A percentile compares a stretch with the other conserved stretches of the same genome.
Evolutionary conservation across 1,140 invertebrate species (phyloP).

Genomic region (Lethrus apterus): DNA sequence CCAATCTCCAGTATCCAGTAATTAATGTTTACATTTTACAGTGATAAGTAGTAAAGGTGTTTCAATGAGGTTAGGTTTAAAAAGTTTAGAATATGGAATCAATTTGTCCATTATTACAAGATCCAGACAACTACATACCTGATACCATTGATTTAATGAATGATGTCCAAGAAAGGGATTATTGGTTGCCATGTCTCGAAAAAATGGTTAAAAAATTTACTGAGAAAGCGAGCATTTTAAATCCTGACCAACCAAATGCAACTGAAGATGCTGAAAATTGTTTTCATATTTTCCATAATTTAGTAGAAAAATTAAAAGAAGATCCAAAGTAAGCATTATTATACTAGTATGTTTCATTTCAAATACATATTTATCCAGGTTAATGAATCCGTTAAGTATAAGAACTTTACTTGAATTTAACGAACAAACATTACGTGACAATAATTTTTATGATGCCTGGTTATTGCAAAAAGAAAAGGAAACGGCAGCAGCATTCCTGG

Average conservation of each 20-base stretch:
- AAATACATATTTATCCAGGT: conserved; percentile 34
- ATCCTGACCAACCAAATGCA: conserved; percentile 72
- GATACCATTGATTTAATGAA: conserved; percentile 83
- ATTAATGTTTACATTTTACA: no score
- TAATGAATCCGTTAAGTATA: conserved; percentile 78
- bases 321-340: conserved; percentile 68
- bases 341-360: conserved; percentile 10
- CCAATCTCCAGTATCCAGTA: no score
- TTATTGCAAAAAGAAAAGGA: conserved; percentile 59
- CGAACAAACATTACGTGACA: conserved; percentile 82
- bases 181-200: conserved; percentile 90
- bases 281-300: conserved; percentile 73
- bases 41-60: no score
- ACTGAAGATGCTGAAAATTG: conserved; percentile 73
- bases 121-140: conserved; percentile 61
- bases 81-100: conserved; percentile 11
- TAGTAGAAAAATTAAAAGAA: conserved; percentile 67
- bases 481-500: conserved; percentile 48
- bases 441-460: conserved; percentile 91
- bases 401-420: conserved; percentile 85
- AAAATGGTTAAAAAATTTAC: conserved; percentile 73
- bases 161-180: conserved; percentile 79
- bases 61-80: conserved; percentile 15
- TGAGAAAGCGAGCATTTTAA: conserved; percentile 60
- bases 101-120: conserved; percentile 42